These are phyloP conservation scores for Liparis tanakae DNA, from an alignment of 2,797 vertebrate genomes.

Conservation along the genomic window DNA sequence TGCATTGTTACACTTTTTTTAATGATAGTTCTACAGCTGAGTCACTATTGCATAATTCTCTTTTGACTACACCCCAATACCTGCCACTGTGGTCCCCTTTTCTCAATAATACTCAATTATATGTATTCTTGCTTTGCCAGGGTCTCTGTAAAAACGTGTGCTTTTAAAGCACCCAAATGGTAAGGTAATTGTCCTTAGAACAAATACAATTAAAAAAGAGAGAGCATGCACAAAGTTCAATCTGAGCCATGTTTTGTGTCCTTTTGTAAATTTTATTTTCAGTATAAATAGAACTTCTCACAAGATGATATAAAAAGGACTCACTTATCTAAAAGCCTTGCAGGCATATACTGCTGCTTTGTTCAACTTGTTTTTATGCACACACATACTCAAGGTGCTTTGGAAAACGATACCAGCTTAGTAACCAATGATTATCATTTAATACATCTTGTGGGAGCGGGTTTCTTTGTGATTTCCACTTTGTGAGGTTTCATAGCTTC, in stretches of 20 bases:
- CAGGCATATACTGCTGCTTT: constrained; percentile 46
- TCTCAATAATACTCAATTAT: constrained; percentile 79
- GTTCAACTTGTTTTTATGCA: constrained; percentile 55
- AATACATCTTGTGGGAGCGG: constrained; percentile 57
- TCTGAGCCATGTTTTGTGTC: constrained; percentile 31
- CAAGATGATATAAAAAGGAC: constrained; percentile 69
- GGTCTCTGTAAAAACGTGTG: constrained; percentile 57
- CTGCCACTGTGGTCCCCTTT: constrained; percentile 69
- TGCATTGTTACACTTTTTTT: constrained; percentile 69
- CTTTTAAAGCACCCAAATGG: constrained; percentile 68
- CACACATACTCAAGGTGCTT: constrained; percentile 45
- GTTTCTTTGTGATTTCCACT: constrained; percentile 55
- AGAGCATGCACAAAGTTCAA: constrained; percentile 41
- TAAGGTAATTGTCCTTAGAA: constrained; percentile 57
- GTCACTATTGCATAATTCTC: constrained; percentile 74
- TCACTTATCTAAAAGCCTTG: constrained; percentile 61
- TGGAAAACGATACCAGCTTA: constrained; percentile 58
- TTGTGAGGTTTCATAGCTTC: constrained; percentile 54
- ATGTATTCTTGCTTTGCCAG: constrained; percentile 63
- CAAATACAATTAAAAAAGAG: constrained; percentile 41
- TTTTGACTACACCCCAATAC: constrained; percentile 75
- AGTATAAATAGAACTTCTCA: constrained; percentile 64
- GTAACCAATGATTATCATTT: constrained; percentile 70
- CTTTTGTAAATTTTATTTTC: constrained; percentile 25
- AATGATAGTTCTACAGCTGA: constrained; percentile 70